A percentile compares a stretch with the other conserved stretches of the same genome.
phyloP scores from a whole-genome alignment of 2,888 invertebrate genomes.

The Trichopoda pennipes region DNA sequence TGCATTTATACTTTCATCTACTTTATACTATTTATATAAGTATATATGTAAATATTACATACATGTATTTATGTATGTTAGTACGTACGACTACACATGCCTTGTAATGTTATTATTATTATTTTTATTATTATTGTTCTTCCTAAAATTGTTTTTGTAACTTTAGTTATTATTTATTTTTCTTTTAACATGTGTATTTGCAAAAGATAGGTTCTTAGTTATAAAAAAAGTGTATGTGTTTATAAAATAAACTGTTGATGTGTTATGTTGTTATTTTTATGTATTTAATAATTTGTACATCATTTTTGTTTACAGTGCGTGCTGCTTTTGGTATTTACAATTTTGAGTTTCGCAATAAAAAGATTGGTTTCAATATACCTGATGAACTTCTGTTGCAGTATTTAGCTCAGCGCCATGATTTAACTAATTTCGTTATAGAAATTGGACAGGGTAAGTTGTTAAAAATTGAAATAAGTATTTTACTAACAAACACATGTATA shows the following conservation, averaged over 20 bases:
- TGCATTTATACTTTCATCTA: not conserved
- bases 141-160: constrained; percentile 22
- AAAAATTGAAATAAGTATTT: not conserved
- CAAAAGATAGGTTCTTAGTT: not conserved
- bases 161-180: not conserved
- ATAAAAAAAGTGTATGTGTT: not conserved
- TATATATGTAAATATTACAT: too few species aligned
- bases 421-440: constrained; percentile 80
- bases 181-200: not conserved
- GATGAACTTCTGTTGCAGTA: constrained; percentile 78
- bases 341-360: constrained; percentile 78
- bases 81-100: constrained; percentile 16
- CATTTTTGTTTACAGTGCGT: constrained; percentile 72
- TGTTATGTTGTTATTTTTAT: constrained; percentile 15
- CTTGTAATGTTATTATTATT: constrained; percentile 28
- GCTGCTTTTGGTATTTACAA: constrained; percentile 77
- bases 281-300: constrained; percentile 5
- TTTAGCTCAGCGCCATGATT: constrained; percentile 77
- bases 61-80: not conserved
- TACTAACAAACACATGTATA: not conserved
- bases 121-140: constrained; percentile 18
- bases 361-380: constrained; percentile 79
- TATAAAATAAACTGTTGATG: constrained; percentile 29
- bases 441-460: constrained; percentile 77
- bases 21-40: too few species aligned